Evolutionary conservation across 2,113 vertebrate species (phyloP).

Genomic region (Vidua macroura): DNA sequence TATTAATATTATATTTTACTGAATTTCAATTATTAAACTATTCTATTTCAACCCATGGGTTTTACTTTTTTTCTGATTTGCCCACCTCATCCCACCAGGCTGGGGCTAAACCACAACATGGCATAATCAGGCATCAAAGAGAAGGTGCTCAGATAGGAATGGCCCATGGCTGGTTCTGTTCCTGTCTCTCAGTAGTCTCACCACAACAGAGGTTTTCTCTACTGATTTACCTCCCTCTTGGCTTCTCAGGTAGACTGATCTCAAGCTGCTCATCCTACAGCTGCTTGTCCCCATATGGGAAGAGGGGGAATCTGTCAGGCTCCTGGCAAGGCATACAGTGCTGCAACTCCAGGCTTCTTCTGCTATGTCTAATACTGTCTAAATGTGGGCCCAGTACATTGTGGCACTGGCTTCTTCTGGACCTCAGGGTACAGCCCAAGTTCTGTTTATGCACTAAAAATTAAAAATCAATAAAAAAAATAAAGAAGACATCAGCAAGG

Average conservation of each 20-base stretch:
- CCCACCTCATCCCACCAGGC: background rate
- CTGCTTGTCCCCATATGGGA: background rate
- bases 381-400: background rate
- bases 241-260: background rate
- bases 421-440: background rate
- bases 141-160: background rate
- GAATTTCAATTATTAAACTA: background rate
- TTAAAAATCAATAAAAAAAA: background rate
- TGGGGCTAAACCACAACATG: background rate
- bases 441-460: background rate
- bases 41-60: background rate
- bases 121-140: background rate
- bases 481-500: accelerated
- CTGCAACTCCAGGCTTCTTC: background rate
- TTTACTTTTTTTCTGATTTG: background rate
- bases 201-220: background rate
- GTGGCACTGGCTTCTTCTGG: background rate
- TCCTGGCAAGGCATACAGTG: accelerated
- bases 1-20: background rate
- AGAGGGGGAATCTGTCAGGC: background rate
- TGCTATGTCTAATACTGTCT: background rate
- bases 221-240: background rate
- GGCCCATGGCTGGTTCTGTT: background rate
- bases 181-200: background rate
- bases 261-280: background rate